Evolutionary conservation across 2,797 vertebrate species (phyloP), one percentile per base, ranked within the genome.

Genomic region (Crocodylus rhombifer): DNA sequence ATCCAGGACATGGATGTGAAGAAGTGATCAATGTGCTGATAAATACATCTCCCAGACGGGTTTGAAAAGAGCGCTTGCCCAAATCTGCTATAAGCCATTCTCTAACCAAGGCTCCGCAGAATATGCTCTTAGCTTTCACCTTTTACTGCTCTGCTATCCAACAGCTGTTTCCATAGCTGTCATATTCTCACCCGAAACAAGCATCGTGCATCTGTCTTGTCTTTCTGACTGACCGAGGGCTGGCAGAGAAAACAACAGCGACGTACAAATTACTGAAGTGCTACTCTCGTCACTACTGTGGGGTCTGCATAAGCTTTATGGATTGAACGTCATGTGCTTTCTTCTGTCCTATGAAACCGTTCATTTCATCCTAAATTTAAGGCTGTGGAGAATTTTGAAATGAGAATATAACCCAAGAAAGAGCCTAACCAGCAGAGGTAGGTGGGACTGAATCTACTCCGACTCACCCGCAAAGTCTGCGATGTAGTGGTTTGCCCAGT

Each of bases 91-190:
- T 94, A 95, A 97, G 93, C 95, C 95, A 94, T 95, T 94, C 94
- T 93, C 94, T 87, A 92, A 92, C 94, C 58, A 91, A 13, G n/a
- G 58, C 95, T 93, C 94, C 1, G 88, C 23, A 91, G 96, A 95
- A 86, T 1, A 25, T 17, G 95, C 92, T 74, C 94, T 85, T 11
- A 57, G 91, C 84, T 51, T 91, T 71, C 84, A 86, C 94, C 95
- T 94, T 91, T 88, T 87, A 93, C 95, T 84, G 96, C 95, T 95
- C 79, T 91, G 95, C 56, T 95, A 96, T 94, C 92, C 96, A 96
- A 94, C 96, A 97, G 95, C 96, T 97, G 96, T 94, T 96, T 96
- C 95, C 84, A 42, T 75, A 95, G 95, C 91, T 97, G 96, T 97
- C 96, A 96, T 97, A 93, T 94, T 94, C 87, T 94, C 56, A 92